These are phyloP conservation scores for Periophthalmodon schlosseri DNA, from an alignment of 2,113 vertebrate species.

Conservation along the genomic window DNA sequence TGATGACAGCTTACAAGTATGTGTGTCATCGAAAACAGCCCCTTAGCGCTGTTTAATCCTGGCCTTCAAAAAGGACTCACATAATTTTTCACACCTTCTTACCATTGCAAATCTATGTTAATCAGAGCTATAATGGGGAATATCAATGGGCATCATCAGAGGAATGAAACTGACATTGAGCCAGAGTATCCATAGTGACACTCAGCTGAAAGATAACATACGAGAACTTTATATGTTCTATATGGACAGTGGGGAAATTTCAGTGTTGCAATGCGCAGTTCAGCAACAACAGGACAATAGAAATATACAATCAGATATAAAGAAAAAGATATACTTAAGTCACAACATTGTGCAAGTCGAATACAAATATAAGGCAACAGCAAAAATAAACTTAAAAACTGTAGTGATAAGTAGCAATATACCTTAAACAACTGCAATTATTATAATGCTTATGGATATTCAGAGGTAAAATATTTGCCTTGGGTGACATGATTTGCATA, in stretches of 20 bases:
- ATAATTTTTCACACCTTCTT: conserved; percentile 42
- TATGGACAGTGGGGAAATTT: too few relatives aligned
- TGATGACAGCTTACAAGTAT: conserved; percentile 38
- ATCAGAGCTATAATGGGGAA: conserved; percentile 23
- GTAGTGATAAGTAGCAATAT: neutral
- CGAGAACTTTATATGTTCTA: too few relatives aligned
- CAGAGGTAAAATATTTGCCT: neutral
- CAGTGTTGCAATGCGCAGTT: neutral
- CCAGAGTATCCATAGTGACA: neutral
- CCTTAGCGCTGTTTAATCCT: conserved; percentile 35
- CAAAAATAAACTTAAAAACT: neutral
- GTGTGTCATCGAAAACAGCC: conserved; percentile 43
- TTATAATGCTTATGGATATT: neutral
- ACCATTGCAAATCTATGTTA: conserved; percentile 43
- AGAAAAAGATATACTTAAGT: too few relatives aligned
- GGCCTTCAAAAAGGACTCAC: conserved; percentile 31
- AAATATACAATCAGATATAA: too few relatives aligned
- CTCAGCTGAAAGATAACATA: neutral
- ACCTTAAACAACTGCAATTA: neutral
- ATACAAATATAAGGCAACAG: too few relatives aligned
- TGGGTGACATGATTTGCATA: neutral
- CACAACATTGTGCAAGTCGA: too few relatives aligned
- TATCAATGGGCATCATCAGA: conserved; percentile 31
- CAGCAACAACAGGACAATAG: too few relatives aligned
- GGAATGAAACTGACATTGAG: conserved; percentile 4